Conservation (phyloP, 2,888 invertebrate species). For the Celastrina argiolus region DNA sequence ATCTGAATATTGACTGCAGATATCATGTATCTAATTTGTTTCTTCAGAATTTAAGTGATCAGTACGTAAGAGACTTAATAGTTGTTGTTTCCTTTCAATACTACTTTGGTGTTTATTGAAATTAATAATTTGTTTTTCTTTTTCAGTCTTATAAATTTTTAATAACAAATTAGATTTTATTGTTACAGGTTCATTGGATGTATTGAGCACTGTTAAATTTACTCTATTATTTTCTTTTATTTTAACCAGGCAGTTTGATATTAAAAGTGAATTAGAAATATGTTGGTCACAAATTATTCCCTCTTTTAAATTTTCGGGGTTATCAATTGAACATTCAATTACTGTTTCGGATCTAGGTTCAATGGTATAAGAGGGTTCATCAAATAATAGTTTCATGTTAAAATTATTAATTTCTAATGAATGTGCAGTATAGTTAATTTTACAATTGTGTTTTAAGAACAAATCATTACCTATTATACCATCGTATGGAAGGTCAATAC, state of each 20-base stretch:
- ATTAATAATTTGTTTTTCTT: background rate
- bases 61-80: conserved; percentile 28
- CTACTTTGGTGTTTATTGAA: background rate
- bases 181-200: conserved; percentile 24
- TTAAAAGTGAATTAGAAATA: too few species aligned
- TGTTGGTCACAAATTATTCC: too few species aligned
- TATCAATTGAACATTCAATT: too few species aligned
- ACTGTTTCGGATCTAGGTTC: too few species aligned
- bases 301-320: too few species aligned
- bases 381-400: conserved; percentile 13
- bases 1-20: conserved; percentile 32
- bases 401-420: background rate
- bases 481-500: background rate
- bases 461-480: conserved; percentile 13
- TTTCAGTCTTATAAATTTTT: background rate
- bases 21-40: too few species aligned
- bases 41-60: too few species aligned
- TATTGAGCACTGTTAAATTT: too few species aligned
- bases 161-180: conserved; percentile 24
- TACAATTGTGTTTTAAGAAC: background rate
- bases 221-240: too few species aligned
- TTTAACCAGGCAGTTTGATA: too few species aligned
- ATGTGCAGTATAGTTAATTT: conserved; percentile 1
- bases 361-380: conserved; percentile 32
- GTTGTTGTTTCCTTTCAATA: conserved; percentile 25